Base-by-base conservation (phyloP, 1,140 invertebrate species). In the Chrysomallon squamiferum region DNA sequence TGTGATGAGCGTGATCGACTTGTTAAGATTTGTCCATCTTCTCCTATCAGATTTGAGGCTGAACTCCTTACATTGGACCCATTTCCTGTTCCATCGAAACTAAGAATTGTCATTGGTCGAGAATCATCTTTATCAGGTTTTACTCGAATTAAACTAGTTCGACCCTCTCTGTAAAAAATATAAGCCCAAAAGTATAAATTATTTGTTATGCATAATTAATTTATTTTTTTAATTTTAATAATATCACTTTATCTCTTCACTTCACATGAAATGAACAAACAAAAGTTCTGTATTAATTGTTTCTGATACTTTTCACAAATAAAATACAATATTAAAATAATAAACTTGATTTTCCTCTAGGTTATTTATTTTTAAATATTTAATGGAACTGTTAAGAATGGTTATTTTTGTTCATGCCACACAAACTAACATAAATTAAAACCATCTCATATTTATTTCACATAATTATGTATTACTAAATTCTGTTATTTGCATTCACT, bases 81-180 rank as follows among this genome's bases (percentile, higher is more conserved):
- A 43, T 52, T 67, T 47, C 33, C 52, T 13, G 58, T 59, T 7
- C 68, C 67, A 30, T 72, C 73, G 20, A 72, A 32, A 29, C 67
- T 75, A 15, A 69, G 35, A 27, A 70, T 69, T 61, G 74, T 73
- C 13, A 73, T 62, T 57, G 72, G 74, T 59, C 68, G 65, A 47
- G 62, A 59, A 20, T 67, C 66, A 15, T 69, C 67, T 15, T 65
- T 63, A 15, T 65, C 49, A 25, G 66, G 64, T 11, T 64, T 59
- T 22, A 65, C 64, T 50, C 69, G 69, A 32, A 78, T 72, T 25
- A 80, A 58, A 50, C 65, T 77, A n/a, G 72, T 68, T 27, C 75
- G 59, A n/a, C 75, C 78, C 30, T 77, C 76, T 29, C 78, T 80
- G 63, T 22, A 68, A 72, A 15, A 45, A 66, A 62, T 54, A 29